Evolutionary conservation across 2,888 invertebrate genomes (phyloP).

Genomic region (Smittia sp.): DNA sequence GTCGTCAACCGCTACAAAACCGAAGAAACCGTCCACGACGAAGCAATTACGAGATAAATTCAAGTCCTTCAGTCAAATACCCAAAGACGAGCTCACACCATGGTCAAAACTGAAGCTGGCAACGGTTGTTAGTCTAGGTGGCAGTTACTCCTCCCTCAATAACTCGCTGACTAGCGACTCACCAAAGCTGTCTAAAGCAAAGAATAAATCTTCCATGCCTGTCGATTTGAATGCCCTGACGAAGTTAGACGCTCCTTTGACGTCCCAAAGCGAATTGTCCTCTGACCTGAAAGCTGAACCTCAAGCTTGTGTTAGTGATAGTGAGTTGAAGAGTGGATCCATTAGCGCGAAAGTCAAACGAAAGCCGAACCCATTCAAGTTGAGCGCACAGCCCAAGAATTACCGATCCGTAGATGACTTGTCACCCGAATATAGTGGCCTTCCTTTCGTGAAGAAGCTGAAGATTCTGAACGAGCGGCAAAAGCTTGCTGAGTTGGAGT

Average conservation of each 20-base stretch:
- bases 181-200: conserved; percentile 42
- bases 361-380: conserved; percentile 42
- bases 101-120: conserved; percentile 80
- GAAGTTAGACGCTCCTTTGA: conserved; percentile 9
- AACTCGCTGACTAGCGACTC: conserved; percentile 45
- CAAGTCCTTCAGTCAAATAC: conserved; percentile 51
- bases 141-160: conserved; percentile 50
- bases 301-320: conserved; percentile 43
- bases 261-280: not conserved
- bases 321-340: conserved; percentile 42
- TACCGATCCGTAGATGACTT: conserved; percentile 83
- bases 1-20: conserved; percentile 44
- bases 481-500: conserved; percentile 78
- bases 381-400: conserved; percentile 56
- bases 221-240: conserved; percentile 28
- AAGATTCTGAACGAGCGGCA: conserved; percentile 86
- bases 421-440: conserved; percentile 80
- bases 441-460: conserved; percentile 83
- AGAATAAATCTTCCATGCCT: conserved; percentile 33
- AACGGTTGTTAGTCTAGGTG: conserved; percentile 50
- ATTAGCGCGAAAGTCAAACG: conserved; percentile 37
- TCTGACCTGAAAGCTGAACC: conserved; percentile 11
- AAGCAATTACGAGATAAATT: conserved; percentile 56
- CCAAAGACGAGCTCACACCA: conserved; percentile 56
- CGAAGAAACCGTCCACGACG: conserved; percentile 46